Percentiles rank a stretch among this genome's conserved stretches.
These are phyloP conservation scores for Caenorhabditis angaria DNA, from an alignment of 2,888 invertebrate species.

Conservation along the genomic window DNA sequence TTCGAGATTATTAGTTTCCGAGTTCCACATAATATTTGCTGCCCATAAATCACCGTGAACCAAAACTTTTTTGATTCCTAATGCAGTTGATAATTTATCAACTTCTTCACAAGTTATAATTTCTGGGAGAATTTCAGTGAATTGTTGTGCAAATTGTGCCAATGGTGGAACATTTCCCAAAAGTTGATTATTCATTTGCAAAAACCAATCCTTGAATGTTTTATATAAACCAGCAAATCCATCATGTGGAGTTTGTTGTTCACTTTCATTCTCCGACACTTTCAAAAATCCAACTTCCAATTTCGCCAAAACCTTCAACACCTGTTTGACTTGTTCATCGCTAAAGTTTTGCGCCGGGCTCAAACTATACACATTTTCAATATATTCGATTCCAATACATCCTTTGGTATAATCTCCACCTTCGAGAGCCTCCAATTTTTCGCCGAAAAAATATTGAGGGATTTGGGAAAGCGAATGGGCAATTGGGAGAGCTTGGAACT, in stretches of 20 bases:
- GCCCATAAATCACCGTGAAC: slow-evolving; percentile 53
- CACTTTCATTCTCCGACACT: slow-evolving; percentile 14
- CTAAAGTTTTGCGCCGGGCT: slow-evolving; percentile 31
- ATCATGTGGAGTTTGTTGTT: slow-evolving; percentile 23
- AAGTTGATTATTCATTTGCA: slow-evolving; percentile 25
- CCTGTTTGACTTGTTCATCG: slow-evolving; percentile 32
- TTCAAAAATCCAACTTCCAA: slow-evolving; percentile 21
- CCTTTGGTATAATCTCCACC: slow-evolving; percentile 42
- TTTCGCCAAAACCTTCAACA: slow-evolving; percentile 14
- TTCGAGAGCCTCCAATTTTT: slow-evolving; percentile 7
- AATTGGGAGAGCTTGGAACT: slow-evolving; percentile 2
- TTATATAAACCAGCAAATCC: slow-evolving; percentile 25
- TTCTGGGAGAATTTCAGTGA: slow-evolving; percentile 19
- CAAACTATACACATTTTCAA: slow-evolving; percentile 27
- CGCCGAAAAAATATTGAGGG: slow-evolving; percentile 30
- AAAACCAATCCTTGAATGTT: slow-evolving; percentile 33
- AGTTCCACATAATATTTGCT: slow-evolving; percentile 42
- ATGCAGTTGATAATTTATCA: slow-evolving; percentile 11
- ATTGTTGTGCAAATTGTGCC: slow-evolving; percentile 13
- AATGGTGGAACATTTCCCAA: slow-evolving; percentile 25
- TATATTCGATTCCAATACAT: slow-evolving; percentile 41
- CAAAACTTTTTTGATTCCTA: slow-evolving; percentile 33
- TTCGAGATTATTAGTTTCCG: slow-evolving; percentile 17
- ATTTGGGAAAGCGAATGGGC: slow-evolving; percentile 5
- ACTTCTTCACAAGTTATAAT: slow-evolving; percentile 19